Evolutionary conservation across 2,888 invertebrate genomes (phyloP).

Genomic region (Diabrotica balteata): DNA sequence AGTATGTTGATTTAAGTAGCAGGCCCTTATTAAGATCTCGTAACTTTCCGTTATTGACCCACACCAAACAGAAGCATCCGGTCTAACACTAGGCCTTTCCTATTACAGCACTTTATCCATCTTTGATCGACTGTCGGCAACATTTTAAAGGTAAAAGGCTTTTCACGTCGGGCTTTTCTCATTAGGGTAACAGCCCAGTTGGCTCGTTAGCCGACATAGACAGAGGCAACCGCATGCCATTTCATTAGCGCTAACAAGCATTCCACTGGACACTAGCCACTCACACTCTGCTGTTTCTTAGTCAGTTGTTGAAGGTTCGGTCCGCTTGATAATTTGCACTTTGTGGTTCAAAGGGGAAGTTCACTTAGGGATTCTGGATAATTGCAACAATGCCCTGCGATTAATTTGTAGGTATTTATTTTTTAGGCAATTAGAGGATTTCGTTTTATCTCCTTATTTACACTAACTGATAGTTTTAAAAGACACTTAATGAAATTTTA

Average conservation of each 20-base stretch:
- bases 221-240: constrained; percentile 55
- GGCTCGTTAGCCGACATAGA: constrained; percentile 55
- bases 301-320: constrained; percentile 26
- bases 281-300: constrained; percentile 27
- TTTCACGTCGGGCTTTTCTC: constrained; percentile 59
- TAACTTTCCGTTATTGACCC: no score
- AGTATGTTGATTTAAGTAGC: no score
- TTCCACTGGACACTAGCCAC: constrained; percentile 31
- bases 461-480: no score
- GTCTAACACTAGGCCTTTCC: no score
- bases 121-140: constrained; percentile 52
- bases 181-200: constrained; percentile 59
- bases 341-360: constrained; percentile 24
- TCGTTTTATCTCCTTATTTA: no score
- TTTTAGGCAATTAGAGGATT: no score
- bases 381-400: constrained; percentile 21
- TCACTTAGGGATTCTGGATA: constrained; percentile 18
- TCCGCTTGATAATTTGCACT: constrained; percentile 29
- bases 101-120: neutral
- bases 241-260: constrained; percentile 59
- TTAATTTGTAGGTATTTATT: constrained; percentile 2
- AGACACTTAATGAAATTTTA: no score
- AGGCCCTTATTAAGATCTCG: no score
- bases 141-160: constrained; percentile 58
- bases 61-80: no score